phyloP scores from a whole-genome alignment of 1,140 invertebrate genomes.

The Forficula auricularia region DNA sequence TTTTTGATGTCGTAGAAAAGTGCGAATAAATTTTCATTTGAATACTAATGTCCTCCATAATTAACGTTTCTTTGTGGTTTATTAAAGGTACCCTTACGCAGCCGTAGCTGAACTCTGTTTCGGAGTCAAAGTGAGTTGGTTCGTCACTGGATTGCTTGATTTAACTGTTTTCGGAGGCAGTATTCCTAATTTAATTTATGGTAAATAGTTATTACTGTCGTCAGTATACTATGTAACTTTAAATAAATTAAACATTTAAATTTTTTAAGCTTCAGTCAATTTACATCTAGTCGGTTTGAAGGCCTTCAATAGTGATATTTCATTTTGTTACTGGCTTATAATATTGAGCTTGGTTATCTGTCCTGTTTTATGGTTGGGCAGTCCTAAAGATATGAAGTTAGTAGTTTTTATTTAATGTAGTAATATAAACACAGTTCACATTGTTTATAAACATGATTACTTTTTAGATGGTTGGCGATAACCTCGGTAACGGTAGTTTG shows the following conservation, averaged over 20 bases:
- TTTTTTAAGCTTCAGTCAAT: conserved; percentile 48
- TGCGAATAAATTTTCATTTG: conserved; percentile 2
- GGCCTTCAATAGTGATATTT: conserved; percentile 38
- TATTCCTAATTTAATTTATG: conserved; percentile 57
- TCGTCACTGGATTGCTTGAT: conserved; percentile 49
- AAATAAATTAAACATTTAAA: no score
- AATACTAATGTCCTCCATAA: background rate
- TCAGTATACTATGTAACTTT: background rate
- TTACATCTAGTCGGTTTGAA: conserved; percentile 51
- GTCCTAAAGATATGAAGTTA: conserved; percentile 69
- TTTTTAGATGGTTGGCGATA: conserved; percentile 35
- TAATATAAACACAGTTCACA: background rate
- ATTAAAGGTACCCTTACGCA: conserved; percentile 48
- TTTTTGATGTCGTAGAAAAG: conserved; percentile 3
- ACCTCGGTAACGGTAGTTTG: conserved; percentile 37
- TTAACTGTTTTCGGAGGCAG: conserved; percentile 53
- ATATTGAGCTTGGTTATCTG: conserved; percentile 47
- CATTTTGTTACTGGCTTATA: conserved; percentile 59
- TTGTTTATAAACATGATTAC: background rate
- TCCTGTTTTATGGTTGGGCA: conserved; percentile 64
- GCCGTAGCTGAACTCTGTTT: conserved; percentile 55
- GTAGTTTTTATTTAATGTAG: conserved; percentile 10
- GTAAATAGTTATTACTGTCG: conserved; percentile 25
- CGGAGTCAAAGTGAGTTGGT: conserved; percentile 33
- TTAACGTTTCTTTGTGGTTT: conserved; percentile 12